A percentile compares a stretch with the other conserved stretches of the same genome.
Conservation (phyloP, 2,888 invertebrate genomes). For the Caenorhabditis sp. region DNA sequence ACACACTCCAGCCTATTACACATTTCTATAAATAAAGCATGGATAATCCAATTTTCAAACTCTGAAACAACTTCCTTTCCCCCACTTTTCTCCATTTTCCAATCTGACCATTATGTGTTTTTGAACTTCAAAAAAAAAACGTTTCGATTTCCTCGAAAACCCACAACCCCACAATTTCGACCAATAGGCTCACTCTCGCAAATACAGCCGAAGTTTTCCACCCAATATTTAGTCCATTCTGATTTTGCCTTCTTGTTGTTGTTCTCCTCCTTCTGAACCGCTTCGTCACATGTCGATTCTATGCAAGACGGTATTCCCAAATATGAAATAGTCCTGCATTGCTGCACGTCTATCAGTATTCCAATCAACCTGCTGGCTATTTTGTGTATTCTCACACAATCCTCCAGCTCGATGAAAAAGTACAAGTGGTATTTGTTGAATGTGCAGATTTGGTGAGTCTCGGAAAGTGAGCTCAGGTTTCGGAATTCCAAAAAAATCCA, state of each 20-base stretch:
- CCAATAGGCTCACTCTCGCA: constrained; percentile 15
- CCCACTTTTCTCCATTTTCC: not conserved
- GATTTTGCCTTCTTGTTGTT: constrained; percentile 8
- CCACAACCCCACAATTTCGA: constrained; percentile 8
- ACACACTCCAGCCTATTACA: not conserved
- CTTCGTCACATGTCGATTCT: constrained; percentile 8
- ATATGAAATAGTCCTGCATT: constrained; percentile 22
- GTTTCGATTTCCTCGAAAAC: constrained; percentile 8
- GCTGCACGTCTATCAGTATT: constrained; percentile 39
- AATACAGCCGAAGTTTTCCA: constrained; percentile 18
- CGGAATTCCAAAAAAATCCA: no score
- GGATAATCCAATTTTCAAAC: constrained; percentile 1
- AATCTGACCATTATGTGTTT: not conserved
- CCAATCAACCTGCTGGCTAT: constrained; percentile 46
- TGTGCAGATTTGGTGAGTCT: constrained; percentile 46
- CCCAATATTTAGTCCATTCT: not conserved
- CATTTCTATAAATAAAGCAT: not conserved
- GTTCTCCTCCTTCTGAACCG: not conserved
- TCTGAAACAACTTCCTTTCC: constrained; percentile 15
- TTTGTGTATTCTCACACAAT: constrained; percentile 33
- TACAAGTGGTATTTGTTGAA: constrained; percentile 53
- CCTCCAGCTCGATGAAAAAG: constrained; percentile 29
- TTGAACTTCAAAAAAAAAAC: not conserved
- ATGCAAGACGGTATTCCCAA: constrained; percentile 50
- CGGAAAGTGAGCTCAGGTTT: no score